Evolutionary conservation across 1,140 invertebrate species (phyloP), one percentile per base, ranked within the genome.

Genomic region (Choristoneura fumiferana): DNA sequence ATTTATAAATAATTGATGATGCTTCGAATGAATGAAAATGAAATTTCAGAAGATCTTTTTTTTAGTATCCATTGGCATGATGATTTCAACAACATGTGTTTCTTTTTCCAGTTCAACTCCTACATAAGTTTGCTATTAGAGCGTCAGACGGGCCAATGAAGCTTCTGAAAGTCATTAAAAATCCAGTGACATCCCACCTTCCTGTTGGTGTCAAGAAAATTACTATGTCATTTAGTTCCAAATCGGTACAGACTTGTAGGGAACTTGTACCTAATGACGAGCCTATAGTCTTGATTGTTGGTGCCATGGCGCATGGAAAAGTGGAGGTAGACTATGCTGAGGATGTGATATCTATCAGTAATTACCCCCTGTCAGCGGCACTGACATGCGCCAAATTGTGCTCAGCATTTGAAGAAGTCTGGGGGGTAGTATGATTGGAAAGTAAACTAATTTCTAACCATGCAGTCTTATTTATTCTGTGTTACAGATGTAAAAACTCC

Each of bases 281-380:
- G 58, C 97, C 97, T 10, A 92, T 99, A 61, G 97, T 95, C 0
- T 90, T 99, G 63, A 94, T 99, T 3, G 91, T 99, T 65, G 99
- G 98, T 39, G 98, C 98, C 1, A 99, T 99, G 94, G 98, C 98
- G 3, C 97, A 98, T 90, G 99, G 98, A 58, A 95, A 95, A 91
- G 92, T 99, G 4, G 92, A 96, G 69, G 91, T 94, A 0, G 97
- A 99, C 84, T 99, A 99, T 86, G 93, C 94, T 8, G 98, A 99
- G 91, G 95, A 97, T 58, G 93, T 94, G 0, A 91, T 97, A 73
- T 97, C 98, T 1, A 96, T 99, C 29, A 98, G 96, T 77, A 97
- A 96, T 79, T 99, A 98, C 90, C 98, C 98, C 9, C 89, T 99
- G 10, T 99, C 98, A 55, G 98, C 95, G 22, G 98, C 98, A 22